Evolutionary conservation across 1,140 invertebrate genomes (phyloP), one percentile per base, ranked within the genome.

Genomic region (Leptonema lineaticorne): DNA sequence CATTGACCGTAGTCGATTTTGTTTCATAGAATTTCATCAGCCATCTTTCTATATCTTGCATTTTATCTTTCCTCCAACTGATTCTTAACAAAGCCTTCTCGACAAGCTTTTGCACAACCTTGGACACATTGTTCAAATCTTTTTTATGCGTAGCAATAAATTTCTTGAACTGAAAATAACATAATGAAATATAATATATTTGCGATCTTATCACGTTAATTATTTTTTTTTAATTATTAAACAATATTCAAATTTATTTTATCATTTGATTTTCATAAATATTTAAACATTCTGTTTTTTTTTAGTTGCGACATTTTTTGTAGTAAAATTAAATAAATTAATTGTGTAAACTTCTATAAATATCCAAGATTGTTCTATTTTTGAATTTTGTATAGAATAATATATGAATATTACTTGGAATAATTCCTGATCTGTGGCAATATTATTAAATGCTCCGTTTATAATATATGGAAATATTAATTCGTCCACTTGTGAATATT

Each of bases 91-190:
- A 76, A 2, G 78, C 78, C 24, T 74, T 76, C 1, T 78, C 75
- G 57, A 81, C 75, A 29, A 77, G 73, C 18, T 79, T 73, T 9
- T 75, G 73, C 26, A 78, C 74, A 0, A 72, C 73, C n/a, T 79
- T 75, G 1, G 78, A 78, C 3, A 78, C 74, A 22, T 63, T 71
- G 26, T 76, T 78, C 26, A 81, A 69, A 29, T 74, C 75, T 1
- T 80, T 75, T n/a, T 76, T 75, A 62, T 81, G 75, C 14, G 65
- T 59, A 6, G 75, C 75, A 30, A 76, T 74, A 57, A 81, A 81
- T 22, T 59, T 69, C 67, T 76, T 77, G 59, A 80, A 78, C 80
- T 81, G 46, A 22, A 71, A 53, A 18, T 72, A 28, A 20, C n/a
- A n/a, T n/a, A 24, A 67, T 63, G 27, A 22, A 64, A 71, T 6